A percentile compares a stretch with the other conserved stretches of the same genome.
These are phyloP conservation scores for Chondrosia reniformis DNA, from an alignment of 37 sponge, comb jelly and placozoan species.

Conservation along the genomic window DNA sequence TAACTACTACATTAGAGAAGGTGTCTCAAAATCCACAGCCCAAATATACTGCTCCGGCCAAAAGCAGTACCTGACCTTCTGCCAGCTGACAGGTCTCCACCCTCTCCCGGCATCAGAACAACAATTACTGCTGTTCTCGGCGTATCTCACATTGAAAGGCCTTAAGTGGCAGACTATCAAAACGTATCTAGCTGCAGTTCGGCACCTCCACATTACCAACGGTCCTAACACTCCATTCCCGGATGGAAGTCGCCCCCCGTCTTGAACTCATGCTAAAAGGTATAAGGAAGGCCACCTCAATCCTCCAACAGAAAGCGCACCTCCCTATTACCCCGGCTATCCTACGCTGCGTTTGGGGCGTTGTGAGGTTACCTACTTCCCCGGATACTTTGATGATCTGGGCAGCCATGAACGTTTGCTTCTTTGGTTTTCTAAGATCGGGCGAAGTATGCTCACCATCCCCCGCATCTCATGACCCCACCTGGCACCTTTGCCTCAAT, in stretches of 20 bases:
- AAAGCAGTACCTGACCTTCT: constrained; percentile 20
- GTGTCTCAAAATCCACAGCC: background rate
- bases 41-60: background rate
- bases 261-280: background rate
- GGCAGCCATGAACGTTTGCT: constrained; percentile 22
- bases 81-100: background rate
- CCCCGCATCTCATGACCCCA: too few species aligned
- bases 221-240: background rate
- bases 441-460: constrained; percentile 22
- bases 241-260: constrained; percentile 26
- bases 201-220: constrained; percentile 14
- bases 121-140: constrained; percentile 10
- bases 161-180: constrained; percentile 5
- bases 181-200: constrained; percentile 36
- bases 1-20: too few species aligned
- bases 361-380: too few species aligned
- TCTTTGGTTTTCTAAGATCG: constrained; percentile 41
- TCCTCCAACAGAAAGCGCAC: background rate
- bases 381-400: too few species aligned
- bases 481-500: too few species aligned
- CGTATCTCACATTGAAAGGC: background rate
- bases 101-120: constrained; percentile 26
- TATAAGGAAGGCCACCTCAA: background rate
- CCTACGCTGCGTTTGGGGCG: too few species aligned
- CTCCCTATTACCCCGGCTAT: too few species aligned